These are phyloP conservation scores for Prorops nasuta DNA, from an alignment of 1,140 invertebrate genomes.

Conservation along the genomic window DNA sequence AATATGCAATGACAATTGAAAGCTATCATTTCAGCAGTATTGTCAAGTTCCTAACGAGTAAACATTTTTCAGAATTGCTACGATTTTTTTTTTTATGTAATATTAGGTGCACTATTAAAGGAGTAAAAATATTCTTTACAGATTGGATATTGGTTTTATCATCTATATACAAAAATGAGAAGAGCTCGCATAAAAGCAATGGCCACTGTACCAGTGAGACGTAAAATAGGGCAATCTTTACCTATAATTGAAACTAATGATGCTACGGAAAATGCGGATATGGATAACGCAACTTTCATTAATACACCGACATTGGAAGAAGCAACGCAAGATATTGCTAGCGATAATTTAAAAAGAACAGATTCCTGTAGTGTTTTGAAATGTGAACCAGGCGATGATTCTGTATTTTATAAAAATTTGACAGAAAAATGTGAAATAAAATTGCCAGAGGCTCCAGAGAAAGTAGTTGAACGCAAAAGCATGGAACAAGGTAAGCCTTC, in stretches of 20 bases:
- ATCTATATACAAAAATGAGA: conserved; percentile 36
- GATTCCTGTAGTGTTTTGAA: conserved; percentile 1
- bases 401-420: neutral
- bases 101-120: no score
- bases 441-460: neutral
- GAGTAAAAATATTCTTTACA: no score
- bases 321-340: conserved; percentile 22
- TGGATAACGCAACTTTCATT: neutral
- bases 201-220: conserved; percentile 49
- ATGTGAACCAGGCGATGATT: neutral
- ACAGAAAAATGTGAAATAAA: neutral
- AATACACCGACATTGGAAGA: neutral
- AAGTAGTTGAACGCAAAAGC: neutral
- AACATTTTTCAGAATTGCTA: no score
- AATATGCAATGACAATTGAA: no score
- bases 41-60: no score
- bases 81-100: no score
- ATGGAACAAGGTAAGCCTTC: conserved; percentile 6
- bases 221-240: conserved; percentile 33
- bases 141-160: no score
- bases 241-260: conserved; percentile 6
- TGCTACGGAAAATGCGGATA: conserved; percentile 10
- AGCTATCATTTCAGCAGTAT: no score
- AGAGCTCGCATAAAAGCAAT: conserved; percentile 56
- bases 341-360: conserved; percentile 14